phyloP scores from a whole-genome alignment of 1,140 invertebrate genomes.

The Acyrthosiphon pisum region DNA sequence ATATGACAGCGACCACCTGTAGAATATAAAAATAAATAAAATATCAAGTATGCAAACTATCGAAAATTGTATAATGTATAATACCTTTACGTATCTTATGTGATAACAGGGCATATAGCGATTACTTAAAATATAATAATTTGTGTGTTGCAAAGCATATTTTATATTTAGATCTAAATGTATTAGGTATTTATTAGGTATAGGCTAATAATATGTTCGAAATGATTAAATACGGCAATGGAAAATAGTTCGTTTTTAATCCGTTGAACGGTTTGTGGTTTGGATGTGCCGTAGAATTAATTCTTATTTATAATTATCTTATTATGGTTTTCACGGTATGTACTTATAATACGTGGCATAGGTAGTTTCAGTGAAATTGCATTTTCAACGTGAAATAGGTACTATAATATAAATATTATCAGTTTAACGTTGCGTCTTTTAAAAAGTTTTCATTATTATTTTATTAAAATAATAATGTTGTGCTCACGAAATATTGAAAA shows the following conservation, averaged over 20 bases:
- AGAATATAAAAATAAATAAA: background rate
- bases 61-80: too few species aligned
- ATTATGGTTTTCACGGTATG: background rate
- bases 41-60: background rate
- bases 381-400: background rate
- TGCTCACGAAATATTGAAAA: background rate
- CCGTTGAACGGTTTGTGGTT: background rate
- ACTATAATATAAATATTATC: background rate
- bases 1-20: conserved; percentile 93
- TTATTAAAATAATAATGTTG: too few species aligned
- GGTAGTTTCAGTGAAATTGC: background rate
- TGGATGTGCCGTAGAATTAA: background rate
- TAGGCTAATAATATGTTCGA: background rate
- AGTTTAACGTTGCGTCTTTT: background rate
- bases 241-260: background rate
- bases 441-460: background rate
- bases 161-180: background rate
- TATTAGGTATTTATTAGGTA: too few species aligned
- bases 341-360: background rate
- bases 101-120: too few species aligned
- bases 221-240: background rate
- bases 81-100: background rate
- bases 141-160: background rate
- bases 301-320: background rate
- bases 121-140: background rate